Evolutionary conservation across 2,113 vertebrate species (phyloP).

Genomic region (Aramus guarauna): DNA sequence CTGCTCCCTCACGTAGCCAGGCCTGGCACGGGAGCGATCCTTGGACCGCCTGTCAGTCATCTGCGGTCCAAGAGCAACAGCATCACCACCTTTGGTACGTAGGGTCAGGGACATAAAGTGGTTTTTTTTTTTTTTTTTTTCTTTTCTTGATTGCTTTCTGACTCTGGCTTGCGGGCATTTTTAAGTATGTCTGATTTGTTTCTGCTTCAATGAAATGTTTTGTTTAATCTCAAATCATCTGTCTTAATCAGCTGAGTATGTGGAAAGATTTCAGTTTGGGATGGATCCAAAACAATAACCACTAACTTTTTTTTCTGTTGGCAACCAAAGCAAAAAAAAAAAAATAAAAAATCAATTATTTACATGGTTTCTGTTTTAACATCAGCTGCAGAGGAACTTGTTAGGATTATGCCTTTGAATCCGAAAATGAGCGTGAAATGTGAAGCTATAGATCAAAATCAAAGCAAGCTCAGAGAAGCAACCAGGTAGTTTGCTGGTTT

Average conservation of each 20-base stretch:
- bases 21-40: fast-evolving
- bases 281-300: conserved; percentile 8
- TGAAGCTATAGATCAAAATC: neutral
- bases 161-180: neutral
- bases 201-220: conserved; percentile 19
- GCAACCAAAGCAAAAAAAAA: neutral
- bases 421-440: neutral
- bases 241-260: conserved; percentile 17
- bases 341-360: neutral
- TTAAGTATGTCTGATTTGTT: neutral
- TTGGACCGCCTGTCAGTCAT: neutral
- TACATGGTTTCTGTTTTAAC: neutral
- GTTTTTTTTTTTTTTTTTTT: neutral
- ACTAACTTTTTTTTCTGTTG: neutral
- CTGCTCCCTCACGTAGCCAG: neutral
- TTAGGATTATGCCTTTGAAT: neutral
- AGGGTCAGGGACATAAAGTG: neutral
- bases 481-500: neutral
- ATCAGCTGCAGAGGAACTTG: neutral
- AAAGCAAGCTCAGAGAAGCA: neutral
- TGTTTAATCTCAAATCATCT: conserved; percentile 28
- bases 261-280: conserved; percentile 44
- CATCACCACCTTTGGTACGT: neutral
- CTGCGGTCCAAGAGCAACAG: neutral
- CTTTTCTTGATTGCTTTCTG: neutral